phyloP scores from a whole-genome alignment of 2,888 invertebrate genomes.

The Caenorhabditis sp. region DNA sequence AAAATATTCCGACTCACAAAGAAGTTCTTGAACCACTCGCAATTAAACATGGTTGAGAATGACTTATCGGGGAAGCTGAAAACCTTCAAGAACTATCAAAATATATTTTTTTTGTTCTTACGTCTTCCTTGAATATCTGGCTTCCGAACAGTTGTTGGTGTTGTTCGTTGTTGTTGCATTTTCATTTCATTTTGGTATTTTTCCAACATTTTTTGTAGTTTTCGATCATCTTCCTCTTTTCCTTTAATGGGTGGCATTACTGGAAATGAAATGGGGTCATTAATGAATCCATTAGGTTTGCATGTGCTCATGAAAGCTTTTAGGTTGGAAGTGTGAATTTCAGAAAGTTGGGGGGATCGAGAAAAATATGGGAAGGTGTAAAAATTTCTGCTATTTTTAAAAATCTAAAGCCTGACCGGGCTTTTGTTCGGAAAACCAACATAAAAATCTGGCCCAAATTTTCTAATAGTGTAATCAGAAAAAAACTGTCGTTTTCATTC shows the following conservation, averaged over 20 bases:
- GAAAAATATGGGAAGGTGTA: too few species aligned
- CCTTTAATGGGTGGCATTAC: background rate
- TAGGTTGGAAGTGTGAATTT: too few species aligned
- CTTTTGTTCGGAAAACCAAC: too few species aligned
- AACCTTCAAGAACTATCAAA: background rate
- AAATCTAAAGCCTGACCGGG: too few species aligned
- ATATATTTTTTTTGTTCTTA: background rate
- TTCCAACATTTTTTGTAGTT: conserved; percentile 65
- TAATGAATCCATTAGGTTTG: background rate
- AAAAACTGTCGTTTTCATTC: too few species aligned
- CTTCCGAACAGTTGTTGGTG: background rate
- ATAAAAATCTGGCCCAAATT: too few species aligned
- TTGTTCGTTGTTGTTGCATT: conserved; percentile 27
- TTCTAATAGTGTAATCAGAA: too few species aligned
- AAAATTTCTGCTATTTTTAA: too few species aligned
- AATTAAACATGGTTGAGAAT: conserved; percentile 67
- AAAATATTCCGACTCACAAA: conserved; percentile 31
- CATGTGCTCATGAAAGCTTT: too few species aligned
- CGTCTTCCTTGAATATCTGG: background rate
- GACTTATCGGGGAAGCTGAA: conserved; percentile 60
- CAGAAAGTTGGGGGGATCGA: too few species aligned
- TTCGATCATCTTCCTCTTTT: conserved; percentile 52
- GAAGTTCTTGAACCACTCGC: conserved; percentile 41
- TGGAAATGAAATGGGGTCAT: background rate
- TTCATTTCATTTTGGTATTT: conserved; percentile 61